Conservation (phyloP, 2,888 invertebrate genomes). For the Apantesis nais region DNA sequence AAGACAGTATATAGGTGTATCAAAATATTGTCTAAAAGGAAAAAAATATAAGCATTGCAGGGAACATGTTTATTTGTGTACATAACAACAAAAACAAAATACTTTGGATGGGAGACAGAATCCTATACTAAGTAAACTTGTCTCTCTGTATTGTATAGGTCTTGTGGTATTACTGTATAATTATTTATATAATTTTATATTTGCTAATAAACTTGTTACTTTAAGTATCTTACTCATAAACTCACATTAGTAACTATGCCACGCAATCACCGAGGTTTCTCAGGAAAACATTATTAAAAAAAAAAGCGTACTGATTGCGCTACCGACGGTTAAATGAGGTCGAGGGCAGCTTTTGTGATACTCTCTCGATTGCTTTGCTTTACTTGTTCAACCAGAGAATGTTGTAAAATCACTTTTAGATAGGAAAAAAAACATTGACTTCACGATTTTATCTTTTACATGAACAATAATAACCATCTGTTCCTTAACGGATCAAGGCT, state of each 20-base stretch:
- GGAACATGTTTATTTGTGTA: neutral
- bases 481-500: conserved; percentile 16
- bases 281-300: conserved; percentile 11
- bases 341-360: conserved; percentile 3
- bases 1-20: neutral
- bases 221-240: neutral
- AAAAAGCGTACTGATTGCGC: conserved; percentile 14
- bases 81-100: no score
- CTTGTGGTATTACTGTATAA: no score
- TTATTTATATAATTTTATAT: neutral
- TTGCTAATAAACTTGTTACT: neutral
- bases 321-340: conserved; percentile 14
- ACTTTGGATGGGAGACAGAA: no score
- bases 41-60: neutral
- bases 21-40: neutral
- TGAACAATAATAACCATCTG: conserved; percentile 39
- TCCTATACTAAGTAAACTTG: no score
- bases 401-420: neutral
- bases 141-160: no score
- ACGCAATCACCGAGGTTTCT: conserved; percentile 9
- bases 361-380: neutral
- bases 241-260: neutral
- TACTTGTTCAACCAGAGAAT: conserved; percentile 5
- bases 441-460: conserved; percentile 32
- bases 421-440: conserved; percentile 17